Evolutionary conservation across 2,113 vertebrate species (phyloP).

Genomic region (Callithrix jacchus): DNA sequence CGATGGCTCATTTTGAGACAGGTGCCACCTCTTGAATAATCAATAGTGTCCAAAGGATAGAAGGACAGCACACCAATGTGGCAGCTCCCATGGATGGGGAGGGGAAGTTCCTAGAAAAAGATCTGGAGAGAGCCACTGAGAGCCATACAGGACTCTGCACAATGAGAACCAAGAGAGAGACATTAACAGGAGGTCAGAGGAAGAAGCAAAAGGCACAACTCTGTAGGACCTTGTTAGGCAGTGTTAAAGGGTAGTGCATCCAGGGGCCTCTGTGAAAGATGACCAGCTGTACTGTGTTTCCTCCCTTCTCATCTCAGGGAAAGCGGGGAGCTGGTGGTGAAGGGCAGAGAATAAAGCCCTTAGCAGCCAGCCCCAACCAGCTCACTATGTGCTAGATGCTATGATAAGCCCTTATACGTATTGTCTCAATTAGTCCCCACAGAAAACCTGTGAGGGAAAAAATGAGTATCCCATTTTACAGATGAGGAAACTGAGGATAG

Average conservation of each 20-base stretch:
- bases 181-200: not conserved
- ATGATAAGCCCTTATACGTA: not conserved
- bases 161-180: not conserved
- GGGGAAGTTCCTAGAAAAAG: not conserved
- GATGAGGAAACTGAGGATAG: not conserved
- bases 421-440: not conserved
- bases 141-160: not conserved
- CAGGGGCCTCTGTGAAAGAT: not conserved
- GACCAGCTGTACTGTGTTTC: not conserved
- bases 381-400: not conserved
- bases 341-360: not conserved
- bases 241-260: not conserved
- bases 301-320: not conserved
- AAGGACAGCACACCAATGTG: not conserved
- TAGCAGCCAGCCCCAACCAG: not conserved
- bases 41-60: not conserved
- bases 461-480: not conserved
- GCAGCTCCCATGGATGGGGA: not conserved
- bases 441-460: not conserved
- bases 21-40: not conserved
- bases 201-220: not conserved
- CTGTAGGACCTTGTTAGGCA: not conserved
- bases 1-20: not conserved
- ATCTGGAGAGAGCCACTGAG: too few species aligned
- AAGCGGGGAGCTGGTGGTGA: not conserved